Percentiles rank a stretch among this genome's conserved stretches.
These are phyloP conservation scores for Chelonia mydas DNA, from an alignment of 2,797 vertebrate genomes.

Conservation along the genomic window DNA sequence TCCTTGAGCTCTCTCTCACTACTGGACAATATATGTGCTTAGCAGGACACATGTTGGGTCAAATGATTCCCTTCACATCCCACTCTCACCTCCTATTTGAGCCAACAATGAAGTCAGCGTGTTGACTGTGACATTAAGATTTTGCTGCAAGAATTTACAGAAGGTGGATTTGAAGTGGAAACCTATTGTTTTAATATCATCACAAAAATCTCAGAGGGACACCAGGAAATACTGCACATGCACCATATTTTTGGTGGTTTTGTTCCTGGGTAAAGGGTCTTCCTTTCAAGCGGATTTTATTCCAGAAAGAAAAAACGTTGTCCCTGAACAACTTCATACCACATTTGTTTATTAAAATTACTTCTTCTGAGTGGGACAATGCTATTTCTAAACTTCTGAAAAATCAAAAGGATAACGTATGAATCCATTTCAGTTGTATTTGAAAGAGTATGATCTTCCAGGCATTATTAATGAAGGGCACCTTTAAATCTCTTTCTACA, in stretches of 20 bases:
- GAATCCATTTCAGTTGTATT: slow-evolving; percentile 4
- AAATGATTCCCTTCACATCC: too few relatives aligned
- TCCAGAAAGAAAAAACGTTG: not conserved
- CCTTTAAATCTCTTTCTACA: slow-evolving; percentile 29
- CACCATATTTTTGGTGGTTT: not conserved
- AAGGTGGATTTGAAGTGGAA: not conserved
- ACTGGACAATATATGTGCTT: not conserved
- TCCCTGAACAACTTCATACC: not conserved
- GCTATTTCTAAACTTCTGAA: slow-evolving; percentile 19
- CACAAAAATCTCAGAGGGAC: not conserved
- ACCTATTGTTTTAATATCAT: not conserved
- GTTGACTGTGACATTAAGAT: not conserved
- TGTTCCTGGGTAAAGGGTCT: not conserved
- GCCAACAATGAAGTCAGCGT: not conserved
- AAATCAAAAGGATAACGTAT: slow-evolving; percentile 2
- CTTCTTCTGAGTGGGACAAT: not conserved
- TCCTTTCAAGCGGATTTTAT: not conserved
- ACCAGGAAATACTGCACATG: not conserved
- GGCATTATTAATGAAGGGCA: slow-evolving; percentile 49
- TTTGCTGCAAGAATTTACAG: not conserved
- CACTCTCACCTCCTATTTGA: not conserved
- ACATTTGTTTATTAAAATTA: not conserved
- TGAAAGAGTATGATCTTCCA: slow-evolving; percentile 17
- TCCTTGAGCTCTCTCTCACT: too few relatives aligned
- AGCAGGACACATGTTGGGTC: not conserved